phyloP scores from a whole-genome alignment of 2,797 vertebrate species.

The Phataginus tetradactyla region DNA sequence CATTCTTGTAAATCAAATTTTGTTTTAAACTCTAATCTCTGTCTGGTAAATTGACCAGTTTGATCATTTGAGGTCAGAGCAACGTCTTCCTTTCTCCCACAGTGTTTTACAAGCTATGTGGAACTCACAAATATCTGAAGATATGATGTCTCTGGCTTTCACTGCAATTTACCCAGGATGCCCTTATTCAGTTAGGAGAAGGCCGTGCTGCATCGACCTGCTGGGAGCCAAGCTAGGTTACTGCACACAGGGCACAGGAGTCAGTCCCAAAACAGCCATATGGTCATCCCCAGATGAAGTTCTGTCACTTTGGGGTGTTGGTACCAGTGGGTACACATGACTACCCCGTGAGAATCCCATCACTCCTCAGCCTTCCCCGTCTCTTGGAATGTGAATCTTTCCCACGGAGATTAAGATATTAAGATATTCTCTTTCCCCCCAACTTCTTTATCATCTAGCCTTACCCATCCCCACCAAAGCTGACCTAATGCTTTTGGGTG shows the following conservation, averaged over 20 bases:
- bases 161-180: neutral
- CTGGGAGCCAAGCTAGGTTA: neutral
- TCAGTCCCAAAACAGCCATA: neutral
- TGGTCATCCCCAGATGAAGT: neutral
- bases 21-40: neutral
- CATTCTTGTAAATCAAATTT: neutral
- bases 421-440: neutral
- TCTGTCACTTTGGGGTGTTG: neutral
- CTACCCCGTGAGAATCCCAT: neutral
- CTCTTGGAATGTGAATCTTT: neutral
- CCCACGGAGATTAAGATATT: neutral
- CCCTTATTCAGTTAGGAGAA: neutral
- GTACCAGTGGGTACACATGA: neutral
- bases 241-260: fast-evolving
- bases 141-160: neutral
- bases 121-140: neutral
- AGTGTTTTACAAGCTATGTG: neutral
- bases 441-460: neutral
- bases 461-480: neutral
- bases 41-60: neutral
- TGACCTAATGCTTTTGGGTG: neutral
- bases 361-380: neutral
- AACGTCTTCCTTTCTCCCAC: neutral
- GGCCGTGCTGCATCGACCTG: neutral
- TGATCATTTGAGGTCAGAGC: neutral